These are phyloP conservation scores for Bucorvus abyssinicus DNA, from an alignment of 2,797 vertebrate genomes.

Conservation along the genomic window DNA sequence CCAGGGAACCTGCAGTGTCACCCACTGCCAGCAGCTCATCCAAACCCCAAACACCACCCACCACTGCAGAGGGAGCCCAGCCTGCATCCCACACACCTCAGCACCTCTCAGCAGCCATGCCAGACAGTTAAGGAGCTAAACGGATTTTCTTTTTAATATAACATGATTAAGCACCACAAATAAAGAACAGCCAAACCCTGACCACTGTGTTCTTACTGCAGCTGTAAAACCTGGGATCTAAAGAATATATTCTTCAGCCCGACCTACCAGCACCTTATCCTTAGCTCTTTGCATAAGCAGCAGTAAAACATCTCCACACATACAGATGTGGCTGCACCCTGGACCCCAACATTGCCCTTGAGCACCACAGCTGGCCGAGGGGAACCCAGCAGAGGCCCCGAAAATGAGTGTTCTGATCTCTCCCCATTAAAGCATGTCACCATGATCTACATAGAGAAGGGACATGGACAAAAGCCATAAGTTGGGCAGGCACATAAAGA, in stretches of 20 bases:
- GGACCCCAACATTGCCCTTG: background rate
- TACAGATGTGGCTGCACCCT: background rate
- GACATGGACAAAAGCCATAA: background rate
- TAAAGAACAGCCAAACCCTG: background rate
- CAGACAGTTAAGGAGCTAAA: background rate
- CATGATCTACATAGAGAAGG: background rate
- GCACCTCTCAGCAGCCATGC: background rate
- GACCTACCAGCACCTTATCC: background rate
- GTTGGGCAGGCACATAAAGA: constrained; percentile 6
- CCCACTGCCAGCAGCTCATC: background rate
- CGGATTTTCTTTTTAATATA: accelerated
- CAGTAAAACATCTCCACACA: background rate
- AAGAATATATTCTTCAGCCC: constrained; percentile 34
- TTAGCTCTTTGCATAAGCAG: background rate
- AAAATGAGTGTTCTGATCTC: background rate
- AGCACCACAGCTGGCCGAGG: background rate
- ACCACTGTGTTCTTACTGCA: background rate
- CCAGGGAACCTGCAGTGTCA: background rate
- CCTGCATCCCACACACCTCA: background rate
- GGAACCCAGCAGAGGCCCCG: background rate
- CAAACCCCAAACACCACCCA: no score
- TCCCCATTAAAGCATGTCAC: background rate
- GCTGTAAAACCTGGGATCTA: background rate
- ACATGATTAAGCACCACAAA: background rate
- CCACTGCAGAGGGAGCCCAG: background rate